These are phyloP conservation scores for Polyodon spathula DNA, from an alignment of 2,113 vertebrate species.

Conservation along the genomic window DNA sequence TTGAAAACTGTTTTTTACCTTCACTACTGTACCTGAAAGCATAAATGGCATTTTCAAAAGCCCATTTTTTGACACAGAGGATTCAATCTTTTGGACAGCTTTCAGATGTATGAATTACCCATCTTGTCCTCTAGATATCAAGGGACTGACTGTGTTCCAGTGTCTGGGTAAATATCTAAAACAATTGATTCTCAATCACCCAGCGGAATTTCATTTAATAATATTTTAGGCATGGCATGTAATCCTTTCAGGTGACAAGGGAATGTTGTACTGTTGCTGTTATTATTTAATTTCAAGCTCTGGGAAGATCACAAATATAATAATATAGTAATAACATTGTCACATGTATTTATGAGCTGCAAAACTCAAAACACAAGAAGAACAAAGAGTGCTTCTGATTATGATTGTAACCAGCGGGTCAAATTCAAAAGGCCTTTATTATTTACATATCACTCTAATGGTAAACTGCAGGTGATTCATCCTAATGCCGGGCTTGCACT, in stretches of 20 bases:
- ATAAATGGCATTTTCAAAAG: neutral
- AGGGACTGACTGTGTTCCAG: neutral
- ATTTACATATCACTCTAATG: no score
- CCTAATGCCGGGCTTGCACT: no score
- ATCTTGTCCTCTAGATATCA: neutral
- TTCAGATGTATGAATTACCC: neutral
- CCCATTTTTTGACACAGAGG: neutral
- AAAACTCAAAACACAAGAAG: no score
- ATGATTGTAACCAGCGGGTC: no score
- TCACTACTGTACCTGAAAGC: neutral
- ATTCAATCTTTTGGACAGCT: neutral
- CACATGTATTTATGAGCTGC: no score
- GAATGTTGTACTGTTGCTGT: neutral
- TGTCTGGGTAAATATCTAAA: neutral
- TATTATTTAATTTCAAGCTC: neutral
- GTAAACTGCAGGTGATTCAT: no score
- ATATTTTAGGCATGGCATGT: neutral
- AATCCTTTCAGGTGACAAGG: neutral
- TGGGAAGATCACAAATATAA: neutral
- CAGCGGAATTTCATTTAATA: neutral
- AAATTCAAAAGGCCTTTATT: no score
- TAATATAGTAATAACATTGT: no score
- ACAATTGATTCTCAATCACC: neutral
- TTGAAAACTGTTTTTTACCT: no score
- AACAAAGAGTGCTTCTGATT: no score